phyloP scores from a whole-genome alignment of 2,888 invertebrate species.

The Lasioglossum pauxillum region DNA sequence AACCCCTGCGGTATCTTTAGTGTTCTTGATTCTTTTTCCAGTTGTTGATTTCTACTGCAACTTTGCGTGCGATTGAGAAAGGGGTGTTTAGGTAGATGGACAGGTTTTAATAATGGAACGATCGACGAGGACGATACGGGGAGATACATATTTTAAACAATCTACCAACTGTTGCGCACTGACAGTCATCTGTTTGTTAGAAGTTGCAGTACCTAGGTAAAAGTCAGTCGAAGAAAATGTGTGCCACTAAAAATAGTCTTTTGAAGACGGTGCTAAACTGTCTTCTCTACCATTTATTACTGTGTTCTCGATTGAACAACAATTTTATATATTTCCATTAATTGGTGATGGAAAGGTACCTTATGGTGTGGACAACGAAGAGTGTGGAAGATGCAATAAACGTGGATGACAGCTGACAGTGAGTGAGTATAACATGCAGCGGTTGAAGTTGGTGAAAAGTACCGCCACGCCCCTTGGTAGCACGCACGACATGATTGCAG shows the following conservation, averaged over 20 bases:
- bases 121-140: not conserved
- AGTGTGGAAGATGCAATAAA: too few relatives aligned
- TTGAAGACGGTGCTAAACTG: too few relatives aligned
- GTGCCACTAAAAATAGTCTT: not conserved
- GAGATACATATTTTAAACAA: slow-evolving; percentile 7
- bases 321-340: not conserved
- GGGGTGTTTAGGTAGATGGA: not conserved
- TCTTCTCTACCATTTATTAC: too few relatives aligned
- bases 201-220: not conserved
- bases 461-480: not conserved
- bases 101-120: not conserved
- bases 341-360: not conserved
- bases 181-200: too few relatives aligned
- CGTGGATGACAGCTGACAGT: not conserved
- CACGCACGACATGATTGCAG: not conserved
- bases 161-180: too few relatives aligned
- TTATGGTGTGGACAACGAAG: not conserved
- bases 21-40: too few relatives aligned
- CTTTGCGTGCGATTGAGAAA: not conserved
- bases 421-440: not conserved
- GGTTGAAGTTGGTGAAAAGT: not conserved
- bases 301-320: too few relatives aligned
- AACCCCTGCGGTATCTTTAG: too few relatives aligned
- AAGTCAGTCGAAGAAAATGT: not conserved
- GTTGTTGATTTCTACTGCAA: too few relatives aligned